Conservation (phyloP, 2,113 vertebrate species). For the Nesogale talazaci region DNA sequence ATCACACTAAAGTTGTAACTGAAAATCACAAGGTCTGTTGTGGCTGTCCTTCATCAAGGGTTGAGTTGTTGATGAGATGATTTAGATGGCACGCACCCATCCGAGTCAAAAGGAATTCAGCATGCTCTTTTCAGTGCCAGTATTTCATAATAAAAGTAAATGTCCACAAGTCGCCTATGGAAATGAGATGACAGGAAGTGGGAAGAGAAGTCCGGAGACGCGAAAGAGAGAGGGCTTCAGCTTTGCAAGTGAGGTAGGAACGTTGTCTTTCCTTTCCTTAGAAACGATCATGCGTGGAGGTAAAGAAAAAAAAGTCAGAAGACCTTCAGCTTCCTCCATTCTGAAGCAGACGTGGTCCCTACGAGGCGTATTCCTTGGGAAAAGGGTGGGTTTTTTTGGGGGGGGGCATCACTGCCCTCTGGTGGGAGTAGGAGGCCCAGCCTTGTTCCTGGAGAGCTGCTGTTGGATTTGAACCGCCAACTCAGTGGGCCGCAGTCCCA, state of each 20-base stretch:
- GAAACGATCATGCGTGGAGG: neutral
- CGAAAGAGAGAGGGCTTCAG: neutral
- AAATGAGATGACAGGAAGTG: neutral
- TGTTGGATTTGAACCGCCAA: no score
- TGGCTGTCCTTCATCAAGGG: neutral
- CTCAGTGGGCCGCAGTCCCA: no score
- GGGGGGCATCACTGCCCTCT: no score
- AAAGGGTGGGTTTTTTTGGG: neutral
- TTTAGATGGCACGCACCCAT: neutral
- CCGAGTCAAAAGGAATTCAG: neutral
- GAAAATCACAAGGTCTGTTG: neutral
- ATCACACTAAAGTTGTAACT: neutral
- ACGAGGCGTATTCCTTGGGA: neutral
- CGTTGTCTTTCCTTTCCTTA: conserved; percentile 14
- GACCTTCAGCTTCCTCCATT: neutral
- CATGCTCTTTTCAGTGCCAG: neutral
- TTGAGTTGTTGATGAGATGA: neutral
- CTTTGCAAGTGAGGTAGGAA: conserved; percentile 28
- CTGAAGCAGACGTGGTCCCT: neutral
- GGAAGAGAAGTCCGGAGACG: neutral
- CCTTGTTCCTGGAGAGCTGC: no score
- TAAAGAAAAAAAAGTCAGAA: conserved; percentile 2
- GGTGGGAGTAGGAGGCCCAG: no score
- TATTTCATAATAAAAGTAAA: conserved; percentile 24
- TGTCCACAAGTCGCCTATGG: neutral